Percentiles rank a stretch among this genome's conserved stretches.
These are phyloP conservation scores for Geotrupes spiniger DNA, from an alignment of 2,888 invertebrate genomes.

Conservation along the genomic window DNA sequence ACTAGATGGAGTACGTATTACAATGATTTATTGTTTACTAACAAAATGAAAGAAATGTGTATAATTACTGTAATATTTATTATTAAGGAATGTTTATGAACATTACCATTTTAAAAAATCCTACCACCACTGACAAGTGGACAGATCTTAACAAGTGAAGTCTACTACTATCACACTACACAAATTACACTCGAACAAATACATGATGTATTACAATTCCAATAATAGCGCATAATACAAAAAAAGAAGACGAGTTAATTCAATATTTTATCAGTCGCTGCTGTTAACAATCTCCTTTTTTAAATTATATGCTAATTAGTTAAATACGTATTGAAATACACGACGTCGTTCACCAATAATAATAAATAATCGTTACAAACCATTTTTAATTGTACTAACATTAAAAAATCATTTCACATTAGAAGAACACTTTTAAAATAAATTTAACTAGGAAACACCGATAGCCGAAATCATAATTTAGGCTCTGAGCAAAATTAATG, in stretches of 20 bases:
- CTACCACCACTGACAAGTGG: slow-evolving; percentile 29
- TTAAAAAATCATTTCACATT: slow-evolving; percentile 9
- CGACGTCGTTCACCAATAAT: slow-evolving; percentile 14
- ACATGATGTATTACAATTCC: slow-evolving; percentile 15
- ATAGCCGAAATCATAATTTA: slow-evolving; percentile 20
- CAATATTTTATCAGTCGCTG: too few species aligned
- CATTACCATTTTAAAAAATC: slow-evolving; percentile 33
- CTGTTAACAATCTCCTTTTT: slow-evolving; percentile 7
- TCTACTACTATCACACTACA: slow-evolving; percentile 19
- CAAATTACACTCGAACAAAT: slow-evolving; percentile 14
- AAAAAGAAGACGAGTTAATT: too few species aligned
- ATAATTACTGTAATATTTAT: slow-evolving; percentile 10
- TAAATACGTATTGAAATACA: slow-evolving; percentile 10
- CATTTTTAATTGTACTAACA: slow-evolving; percentile 13
- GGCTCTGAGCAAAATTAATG: slow-evolving; percentile 22
- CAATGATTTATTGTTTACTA: too few species aligned
- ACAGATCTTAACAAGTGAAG: slow-evolving; percentile 23
- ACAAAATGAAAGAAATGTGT: neutral
- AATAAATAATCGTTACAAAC: slow-evolving; percentile 19
- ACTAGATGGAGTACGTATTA: too few species aligned
- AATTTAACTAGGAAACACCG: slow-evolving; percentile 19
- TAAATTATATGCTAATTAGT: slow-evolving; percentile 12
- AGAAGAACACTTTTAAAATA: slow-evolving; percentile 14
- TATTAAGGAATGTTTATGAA: slow-evolving; percentile 32
- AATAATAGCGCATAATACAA: slow-evolving; percentile 14